Evolutionary conservation across 2,113 vertebrate species (phyloP), one percentile per base, ranked within the genome.

Genomic region (Porphyrio hochstetteri): DNA sequence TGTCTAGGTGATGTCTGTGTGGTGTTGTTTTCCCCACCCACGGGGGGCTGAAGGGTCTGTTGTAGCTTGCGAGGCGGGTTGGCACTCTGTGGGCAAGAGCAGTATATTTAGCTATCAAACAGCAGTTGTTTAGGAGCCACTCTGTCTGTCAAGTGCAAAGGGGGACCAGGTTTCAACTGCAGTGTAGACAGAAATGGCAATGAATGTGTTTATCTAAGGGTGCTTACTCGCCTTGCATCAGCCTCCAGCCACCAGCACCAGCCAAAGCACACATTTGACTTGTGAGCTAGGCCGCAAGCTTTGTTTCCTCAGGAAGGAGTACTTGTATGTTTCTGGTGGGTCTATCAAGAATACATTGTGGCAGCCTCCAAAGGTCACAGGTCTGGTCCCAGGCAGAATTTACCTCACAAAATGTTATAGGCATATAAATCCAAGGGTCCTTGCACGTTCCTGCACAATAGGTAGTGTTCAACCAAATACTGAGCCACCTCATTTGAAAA

Each of bases 71-170:
- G 53, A 81, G 40, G 44, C 1, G 0, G 59, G 31, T 75, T 15
- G 36, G 25, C 46, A 78, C 64, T 46, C 61, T 52, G 68, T 50
- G 84, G 56, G 74, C 78, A 84, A 85, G 72, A 78, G 63, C 27
- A 46, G 6, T 75, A 65, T 91, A 85, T 91, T 93, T 90, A 91
- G 74, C 48, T 10, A 27, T 44, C 70, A 79, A 85, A 44, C 18
- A 85, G 81, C 67, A 90, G 90, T 35, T 85, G 57, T 64, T 87
- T 67, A 76, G 38, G 31, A 93, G 82, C 16, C 38, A 42, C 46
- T 65, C 55, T 67, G 60, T 79, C 84, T 68, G 69, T 84, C 56
- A 71, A 71, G 84, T 64, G 70, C n/a, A 82, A 91, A 93, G 61
- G 38, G 60, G 29, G 38, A 74, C 10, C 46, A 52, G n/a, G 38